A percentile compares a stretch with the other conserved stretches of the same genome.
Evolutionary conservation across 2,888 invertebrate genomes (phyloP).

Genomic region (Plebejus melissa): DNA sequence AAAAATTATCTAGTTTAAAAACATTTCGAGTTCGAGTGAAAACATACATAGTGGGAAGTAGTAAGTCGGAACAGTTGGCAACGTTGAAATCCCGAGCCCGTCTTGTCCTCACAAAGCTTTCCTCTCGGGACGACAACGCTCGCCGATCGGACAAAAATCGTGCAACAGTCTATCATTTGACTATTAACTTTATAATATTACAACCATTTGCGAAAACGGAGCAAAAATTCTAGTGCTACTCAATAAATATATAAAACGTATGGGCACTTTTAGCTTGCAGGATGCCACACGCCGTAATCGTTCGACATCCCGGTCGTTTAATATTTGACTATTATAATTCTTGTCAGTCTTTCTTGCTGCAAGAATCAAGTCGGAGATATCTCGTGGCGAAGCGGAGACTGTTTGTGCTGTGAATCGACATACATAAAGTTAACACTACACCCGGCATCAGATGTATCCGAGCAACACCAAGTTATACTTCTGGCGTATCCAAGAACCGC

Average conservation of each 20-base stretch:
- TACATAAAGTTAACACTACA: conserved; percentile 33
- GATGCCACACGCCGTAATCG: conserved; percentile 45
- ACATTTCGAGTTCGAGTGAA: conserved; percentile 68
- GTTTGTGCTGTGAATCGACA: conserved; percentile 29
- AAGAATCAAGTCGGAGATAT: conserved; percentile 39
- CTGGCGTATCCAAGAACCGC: background rate
- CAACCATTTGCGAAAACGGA: conserved; percentile 76
- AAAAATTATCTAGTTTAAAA: conserved; percentile 70
- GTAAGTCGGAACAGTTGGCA: conserved; percentile 52
- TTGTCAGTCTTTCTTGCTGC: conserved; percentile 66
- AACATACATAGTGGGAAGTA: conserved; percentile 57
- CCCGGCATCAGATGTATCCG: background rate
- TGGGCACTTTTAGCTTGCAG: conserved; percentile 61
- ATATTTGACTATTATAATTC: conserved; percentile 48
- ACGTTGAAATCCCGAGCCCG: conserved; percentile 47
- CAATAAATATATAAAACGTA: conserved; percentile 55
- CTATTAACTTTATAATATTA: conserved; percentile 69
- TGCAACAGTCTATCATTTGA: conserved; percentile 75
- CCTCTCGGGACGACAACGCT: conserved; percentile 50
- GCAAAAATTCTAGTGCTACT: conserved; percentile 71
- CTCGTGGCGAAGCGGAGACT: conserved; percentile 30
- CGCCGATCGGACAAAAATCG: conserved; percentile 53
- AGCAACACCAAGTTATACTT: background rate
- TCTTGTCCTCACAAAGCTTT: conserved; percentile 69
- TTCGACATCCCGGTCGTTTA: conserved; percentile 55